phyloP scores from a whole-genome alignment of 2,113 vertebrate species.

The Oncorhynchus masou region DNA sequence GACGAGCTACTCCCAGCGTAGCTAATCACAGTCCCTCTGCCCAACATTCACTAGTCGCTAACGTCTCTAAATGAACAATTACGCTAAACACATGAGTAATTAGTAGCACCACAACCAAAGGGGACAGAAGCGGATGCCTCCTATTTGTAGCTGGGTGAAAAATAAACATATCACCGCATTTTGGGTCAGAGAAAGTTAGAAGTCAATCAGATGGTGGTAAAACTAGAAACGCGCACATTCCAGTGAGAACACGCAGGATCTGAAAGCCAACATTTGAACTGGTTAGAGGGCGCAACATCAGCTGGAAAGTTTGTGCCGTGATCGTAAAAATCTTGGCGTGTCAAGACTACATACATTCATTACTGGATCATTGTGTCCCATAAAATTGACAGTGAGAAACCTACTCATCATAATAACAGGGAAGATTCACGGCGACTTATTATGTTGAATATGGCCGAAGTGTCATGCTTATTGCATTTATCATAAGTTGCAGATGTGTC shows the following conservation, averaged over 20 bases:
- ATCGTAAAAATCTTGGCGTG: background rate
- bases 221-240: background rate
- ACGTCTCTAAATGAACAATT: conserved; percentile 61
- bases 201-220: background rate
- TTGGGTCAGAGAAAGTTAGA: background rate
- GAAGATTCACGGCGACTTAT: conserved; percentile 43
- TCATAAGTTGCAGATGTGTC: conserved; percentile 56
- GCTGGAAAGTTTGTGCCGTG: background rate
- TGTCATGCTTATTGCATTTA: conserved; percentile 47
- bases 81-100: conserved; percentile 62
- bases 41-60: conserved; percentile 44
- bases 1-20: conserved; percentile 37
- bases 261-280: background rate
- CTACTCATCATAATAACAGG: conserved; percentile 47
- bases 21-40: conserved; percentile 51
- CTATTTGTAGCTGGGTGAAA: background rate
- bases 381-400: background rate
- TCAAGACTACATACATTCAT: background rate
- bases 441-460: conserved; percentile 4
- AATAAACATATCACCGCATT: background rate
- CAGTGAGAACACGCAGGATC: background rate
- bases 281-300: background rate
- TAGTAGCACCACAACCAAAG: conserved; percentile 20
- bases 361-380: background rate
- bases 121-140: conserved; percentile 4